A percentile compares a stretch with the other conserved stretches of the same genome.
phyloP scores from a whole-genome alignment of 1,140 invertebrate species.

The Cataglyphis hispanica region DNA sequence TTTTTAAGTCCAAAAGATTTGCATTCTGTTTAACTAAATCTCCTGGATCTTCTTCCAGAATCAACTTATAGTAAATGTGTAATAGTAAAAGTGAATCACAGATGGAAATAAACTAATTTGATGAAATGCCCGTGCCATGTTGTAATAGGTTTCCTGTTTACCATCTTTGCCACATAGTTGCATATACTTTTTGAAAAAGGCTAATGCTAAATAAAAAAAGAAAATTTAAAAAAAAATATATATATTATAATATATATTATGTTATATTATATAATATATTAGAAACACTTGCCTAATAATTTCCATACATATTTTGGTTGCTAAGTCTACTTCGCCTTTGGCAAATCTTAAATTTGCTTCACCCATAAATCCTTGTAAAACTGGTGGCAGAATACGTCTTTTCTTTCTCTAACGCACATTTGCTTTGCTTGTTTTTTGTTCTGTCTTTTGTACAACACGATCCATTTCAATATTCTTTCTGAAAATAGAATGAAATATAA shows the following conservation, averaged over 20 bases:
- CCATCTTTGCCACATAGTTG: slow-evolving; percentile 91
- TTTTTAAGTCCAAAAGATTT: slow-evolving; percentile 90
- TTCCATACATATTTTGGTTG: slow-evolving; percentile 96
- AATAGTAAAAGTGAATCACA: slow-evolving; percentile 94
- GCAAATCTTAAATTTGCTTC: slow-evolving; percentile 96
- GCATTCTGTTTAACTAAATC: slow-evolving; percentile 87
- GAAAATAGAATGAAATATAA: slow-evolving; percentile 50
- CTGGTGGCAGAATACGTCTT: slow-evolving; percentile 88
- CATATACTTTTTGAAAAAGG: slow-evolving; percentile 93
- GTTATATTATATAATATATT: slow-evolving; percentile 5
- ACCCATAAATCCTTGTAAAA: slow-evolving; percentile 95
- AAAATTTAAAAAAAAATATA: background rate
- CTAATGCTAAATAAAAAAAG: slow-evolving; percentile 83
- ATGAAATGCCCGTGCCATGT: slow-evolving; percentile 96
- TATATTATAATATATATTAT: background rate
- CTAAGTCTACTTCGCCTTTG: slow-evolving; percentile 92
- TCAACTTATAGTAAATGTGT: slow-evolving; percentile 95
- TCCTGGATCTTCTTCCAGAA: slow-evolving; percentile 88
- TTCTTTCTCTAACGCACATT: slow-evolving; percentile 78
- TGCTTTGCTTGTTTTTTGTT: slow-evolving; percentile 52
- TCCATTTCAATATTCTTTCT: slow-evolving; percentile 66
- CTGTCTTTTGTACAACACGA: slow-evolving; percentile 48
- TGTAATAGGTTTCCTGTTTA: slow-evolving; percentile 95
- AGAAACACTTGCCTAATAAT: slow-evolving; percentile 91
- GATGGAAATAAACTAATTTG: slow-evolving; percentile 94